Base-by-base conservation (phyloP, 1,140 invertebrate species). In the Cotesia chilonis region DNA sequence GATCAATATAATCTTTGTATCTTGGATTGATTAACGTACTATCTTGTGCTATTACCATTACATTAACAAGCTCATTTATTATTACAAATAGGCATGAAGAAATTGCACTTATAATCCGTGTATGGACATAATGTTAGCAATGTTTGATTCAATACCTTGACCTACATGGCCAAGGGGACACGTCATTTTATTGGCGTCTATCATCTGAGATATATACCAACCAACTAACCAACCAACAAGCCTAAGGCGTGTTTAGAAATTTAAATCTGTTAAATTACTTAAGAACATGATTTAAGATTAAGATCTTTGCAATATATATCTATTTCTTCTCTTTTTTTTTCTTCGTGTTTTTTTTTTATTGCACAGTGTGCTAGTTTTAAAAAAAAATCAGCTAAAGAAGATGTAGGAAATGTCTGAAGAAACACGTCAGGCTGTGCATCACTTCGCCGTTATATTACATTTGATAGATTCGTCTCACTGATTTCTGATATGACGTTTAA, bases 111-210 rank as follows among this genome's bases (percentile, higher is more conserved):
- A 60, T 66, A 71, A 69, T 66, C 78, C 81, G 76, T 76, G 82
- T 83, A 84, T 78, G 80, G 84, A 70, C 78, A 85, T 83, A 84
- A 85, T 84, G 75, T 75, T 41, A 55, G 78, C 79, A 81, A 81
- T 82, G 83, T 84, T 85, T 81, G 82, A 83, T 82, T 85, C 78
- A 72, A 68, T 67, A 84, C 83, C 84, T 82, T 84, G 83, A 86
- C 80, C 82, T 75, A 85, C 76, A 84, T 83, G 72, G 51, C n/a
- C 4, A 66, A 51, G 14, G 35, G 63, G 20, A 54, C 6, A 66
- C 14, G 28, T 37, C 36, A 17, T 10, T 38, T 37, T n/a, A 64
- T 64, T 36, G 35, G 61, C n/a, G 14, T 55, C 54, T 55, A 5
- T 55, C 9, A 55, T 47, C 41, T 47, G 54, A 57, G 54, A 20